Evolutionary conservation across 2,797 vertebrate genomes (phyloP).

Genomic region (Streptopelia turtur): DNA sequence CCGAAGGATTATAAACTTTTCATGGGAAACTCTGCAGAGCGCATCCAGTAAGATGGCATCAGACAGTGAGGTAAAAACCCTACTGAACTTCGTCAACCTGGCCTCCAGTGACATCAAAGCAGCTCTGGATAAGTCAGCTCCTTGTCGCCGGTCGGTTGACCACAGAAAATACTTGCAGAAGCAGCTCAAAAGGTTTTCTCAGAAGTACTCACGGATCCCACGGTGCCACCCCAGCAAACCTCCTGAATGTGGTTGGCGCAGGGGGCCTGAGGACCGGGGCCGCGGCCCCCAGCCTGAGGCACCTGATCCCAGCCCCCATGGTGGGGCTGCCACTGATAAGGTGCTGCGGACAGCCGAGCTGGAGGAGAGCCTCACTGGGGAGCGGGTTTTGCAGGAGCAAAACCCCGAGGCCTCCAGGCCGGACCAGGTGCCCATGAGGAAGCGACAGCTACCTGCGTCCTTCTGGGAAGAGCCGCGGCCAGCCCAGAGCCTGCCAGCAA

Average conservation of each 20-base stretch:
- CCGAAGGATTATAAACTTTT: constrained; percentile 57
- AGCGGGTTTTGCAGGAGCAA: constrained; percentile 67
- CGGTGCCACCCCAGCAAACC: constrained; percentile 84
- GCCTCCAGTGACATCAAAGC: constrained; percentile 99
- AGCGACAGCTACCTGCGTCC: constrained; percentile 94
- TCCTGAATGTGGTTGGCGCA: constrained; percentile 73
- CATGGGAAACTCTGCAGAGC: constrained; percentile 62
- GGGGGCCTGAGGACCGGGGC: constrained; percentile 70
- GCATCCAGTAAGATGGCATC: constrained; percentile 86
- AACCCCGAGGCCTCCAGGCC: constrained; percentile 55
- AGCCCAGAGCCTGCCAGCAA: constrained; percentile 68
- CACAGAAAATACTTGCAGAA: constrained; percentile 98
- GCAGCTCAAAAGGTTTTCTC: constrained; percentile 96
- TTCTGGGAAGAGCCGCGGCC: constrained; percentile 97
- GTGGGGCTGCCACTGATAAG: constrained; percentile 68
- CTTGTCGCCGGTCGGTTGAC: constrained; percentile 95
- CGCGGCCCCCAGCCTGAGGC: constrained; percentile 33
- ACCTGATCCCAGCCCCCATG: constrained; percentile 14
- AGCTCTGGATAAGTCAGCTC: constrained; percentile 95
- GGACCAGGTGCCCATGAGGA: constrained; percentile 95
- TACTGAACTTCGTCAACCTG: constrained; percentile 97
- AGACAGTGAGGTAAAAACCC: constrained; percentile 96
- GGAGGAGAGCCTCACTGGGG: constrained; percentile 9
- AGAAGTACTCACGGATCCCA: constrained; percentile 90
- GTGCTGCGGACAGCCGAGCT: neutral